These are phyloP conservation scores for Pteronotus mesoamericanus DNA, from an alignment of 2,797 vertebrate genomes.

Conservation along the genomic window DNA sequence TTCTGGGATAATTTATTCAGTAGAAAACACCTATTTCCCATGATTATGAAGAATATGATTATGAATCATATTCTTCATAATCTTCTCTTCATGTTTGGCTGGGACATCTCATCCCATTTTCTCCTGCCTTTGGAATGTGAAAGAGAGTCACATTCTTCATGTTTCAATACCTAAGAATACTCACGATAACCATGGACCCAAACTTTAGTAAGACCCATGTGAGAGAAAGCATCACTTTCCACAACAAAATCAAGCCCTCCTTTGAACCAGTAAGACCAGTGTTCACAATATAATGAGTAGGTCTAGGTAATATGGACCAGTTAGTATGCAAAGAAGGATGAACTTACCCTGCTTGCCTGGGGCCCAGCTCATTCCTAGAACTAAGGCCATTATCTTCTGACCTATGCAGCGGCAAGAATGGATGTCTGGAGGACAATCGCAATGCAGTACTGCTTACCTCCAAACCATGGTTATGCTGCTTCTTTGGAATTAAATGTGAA, in stretches of 20 bases:
- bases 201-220: not conserved
- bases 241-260: not conserved
- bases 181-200: not conserved
- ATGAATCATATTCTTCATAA: too few relatives aligned
- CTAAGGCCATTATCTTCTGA: not conserved
- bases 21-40: constrained; percentile 62
- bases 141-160: constrained; percentile 46
- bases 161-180: constrained; percentile 47
- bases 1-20: constrained; percentile 64
- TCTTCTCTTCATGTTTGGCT: too few relatives aligned
- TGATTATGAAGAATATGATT: constrained; percentile 73
- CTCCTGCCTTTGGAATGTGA: too few relatives aligned
- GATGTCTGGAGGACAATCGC: not conserved
- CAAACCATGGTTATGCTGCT: not conserved
- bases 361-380: not conserved
- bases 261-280: not conserved
- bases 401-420: not conserved
- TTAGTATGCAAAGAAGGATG: not conserved
- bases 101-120: too few relatives aligned
- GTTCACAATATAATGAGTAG: not conserved
- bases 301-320: not conserved
- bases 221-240: not conserved
- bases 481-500: not conserved
- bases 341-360: not conserved
- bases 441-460: not conserved